Conservation (phyloP, 2,113 vertebrate species). For the Tenrec ecaudatus region DNA sequence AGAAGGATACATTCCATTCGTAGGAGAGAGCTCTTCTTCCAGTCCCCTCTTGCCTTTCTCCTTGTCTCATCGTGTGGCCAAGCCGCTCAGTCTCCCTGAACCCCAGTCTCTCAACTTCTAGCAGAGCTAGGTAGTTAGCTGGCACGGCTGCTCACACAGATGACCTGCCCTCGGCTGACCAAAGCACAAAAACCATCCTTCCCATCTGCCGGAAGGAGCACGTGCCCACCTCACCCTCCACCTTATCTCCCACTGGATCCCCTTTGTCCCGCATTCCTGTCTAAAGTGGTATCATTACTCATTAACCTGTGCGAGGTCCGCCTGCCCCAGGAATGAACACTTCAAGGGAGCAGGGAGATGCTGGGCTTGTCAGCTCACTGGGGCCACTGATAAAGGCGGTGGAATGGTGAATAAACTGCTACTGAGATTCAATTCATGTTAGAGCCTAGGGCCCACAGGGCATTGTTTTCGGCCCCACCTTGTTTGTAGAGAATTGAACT, state of each 20-base stretch:
- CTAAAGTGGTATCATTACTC: not conserved
- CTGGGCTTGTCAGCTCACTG: rapidly evolving
- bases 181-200: not conserved
- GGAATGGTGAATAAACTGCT: not conserved
- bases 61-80: not conserved
- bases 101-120: not conserved
- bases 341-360: not conserved
- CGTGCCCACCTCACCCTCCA: rapidly evolving
- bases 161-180: rapidly evolving
- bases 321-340: not conserved
- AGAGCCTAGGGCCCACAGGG: not conserved
- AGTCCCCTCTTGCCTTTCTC: not conserved
- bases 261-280: not conserved
- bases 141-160: rapidly evolving
- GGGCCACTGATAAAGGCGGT: rapidly evolving
- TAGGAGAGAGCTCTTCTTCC: not conserved
- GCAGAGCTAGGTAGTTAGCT: not conserved
- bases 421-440: not conserved
- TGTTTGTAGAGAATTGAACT: no score
- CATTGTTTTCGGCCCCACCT: not conserved
- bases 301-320: not conserved
- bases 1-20: not conserved
- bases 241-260: not conserved
- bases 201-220: no score
- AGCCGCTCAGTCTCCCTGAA: not conserved